Evolutionary conservation across 2,113 vertebrate genomes (phyloP), one percentile per base, ranked within the genome.

Genomic region (Heptranchias perlo): DNA sequence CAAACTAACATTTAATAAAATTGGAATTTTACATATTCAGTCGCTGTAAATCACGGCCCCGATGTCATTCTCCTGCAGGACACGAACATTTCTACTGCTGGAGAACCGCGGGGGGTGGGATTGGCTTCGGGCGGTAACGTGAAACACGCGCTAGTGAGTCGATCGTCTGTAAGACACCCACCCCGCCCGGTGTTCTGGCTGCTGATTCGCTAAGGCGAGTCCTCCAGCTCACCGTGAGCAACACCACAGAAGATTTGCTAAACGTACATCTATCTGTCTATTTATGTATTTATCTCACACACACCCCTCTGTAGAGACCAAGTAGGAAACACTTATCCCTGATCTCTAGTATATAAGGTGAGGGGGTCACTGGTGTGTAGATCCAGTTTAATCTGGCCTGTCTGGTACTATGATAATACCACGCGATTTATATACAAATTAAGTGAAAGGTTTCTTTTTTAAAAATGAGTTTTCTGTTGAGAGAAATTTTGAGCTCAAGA

Each of bases 1-100:
- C 76, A 82, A 82, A 44, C 76, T 82, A 76, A 92, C 35, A 92
- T 92, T 92, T 62, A 92, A 61, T 92, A 92, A 62, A 92, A 92
- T 39, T 61, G 54, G 89, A 35, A 92, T 61, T 92, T 92, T 54
- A 62, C 89, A 21, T 62, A 18, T 61, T 92, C 35, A 92, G 54
- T n/a, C 54, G 21, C 31, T 61, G 31, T 92, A 92, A 92, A 92
- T 62, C 89, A 61, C 16, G 52, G 7, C 28, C 31, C 52, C 16
- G 54, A 14, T 62, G 28, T 92, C 52, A 89, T 54, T 91, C 87
- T 47, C 28, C 28, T 28, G 10, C 28, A 91, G n/a, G 82, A 7
- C 18, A 21, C 3, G 21, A 39, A 18, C 31, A 35, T 4, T 92
- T 91, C 14, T 11, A 21, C 16, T 58, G 54, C 1, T 7, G 14